A percentile compares a stretch with the other conserved stretches of the same genome.
These are phyloP conservation scores for Synergus laeviventris DNA, from an alignment of 2,888 invertebrate genomes.

Conservation along the genomic window DNA sequence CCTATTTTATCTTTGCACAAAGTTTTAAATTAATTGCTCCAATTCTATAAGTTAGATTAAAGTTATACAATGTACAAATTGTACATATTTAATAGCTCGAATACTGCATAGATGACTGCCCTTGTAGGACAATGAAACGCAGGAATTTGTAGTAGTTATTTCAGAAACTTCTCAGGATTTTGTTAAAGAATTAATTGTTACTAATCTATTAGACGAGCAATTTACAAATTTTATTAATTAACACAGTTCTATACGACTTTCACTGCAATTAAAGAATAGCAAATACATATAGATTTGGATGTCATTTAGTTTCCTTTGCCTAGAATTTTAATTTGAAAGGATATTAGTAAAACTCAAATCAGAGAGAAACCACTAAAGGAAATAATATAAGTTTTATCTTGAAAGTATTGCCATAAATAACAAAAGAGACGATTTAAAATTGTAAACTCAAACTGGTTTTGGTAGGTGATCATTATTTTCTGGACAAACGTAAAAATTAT, in stretches of 20 bases:
- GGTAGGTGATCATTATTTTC: neutral
- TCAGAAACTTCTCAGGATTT: conserved; percentile 4
- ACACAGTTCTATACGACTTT: neutral
- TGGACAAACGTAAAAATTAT: neutral
- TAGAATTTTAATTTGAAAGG: too few relatives aligned
- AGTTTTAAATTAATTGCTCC: neutral
- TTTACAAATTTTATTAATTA: too few relatives aligned
- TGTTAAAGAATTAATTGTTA: conserved; percentile 17
- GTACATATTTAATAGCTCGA: neutral
- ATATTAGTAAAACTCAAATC: neutral
- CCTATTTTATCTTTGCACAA: neutral
- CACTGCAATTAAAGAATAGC: neutral
- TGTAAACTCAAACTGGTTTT: neutral
- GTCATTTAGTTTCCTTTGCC: neutral
- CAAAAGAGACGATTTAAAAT: neutral
- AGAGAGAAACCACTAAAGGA: neutral
- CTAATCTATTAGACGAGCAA: too few relatives aligned
- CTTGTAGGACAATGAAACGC: conserved; percentile 3
- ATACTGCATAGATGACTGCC: conserved; percentile 7
- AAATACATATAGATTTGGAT: neutral
- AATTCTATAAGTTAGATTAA: neutral
- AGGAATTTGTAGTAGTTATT: neutral
- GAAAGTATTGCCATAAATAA: neutral
- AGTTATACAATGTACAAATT: too few relatives aligned
- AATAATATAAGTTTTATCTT: neutral